Conservation (phyloP, 2,888 invertebrate genomes). For the Calliopum simillimum region DNA sequence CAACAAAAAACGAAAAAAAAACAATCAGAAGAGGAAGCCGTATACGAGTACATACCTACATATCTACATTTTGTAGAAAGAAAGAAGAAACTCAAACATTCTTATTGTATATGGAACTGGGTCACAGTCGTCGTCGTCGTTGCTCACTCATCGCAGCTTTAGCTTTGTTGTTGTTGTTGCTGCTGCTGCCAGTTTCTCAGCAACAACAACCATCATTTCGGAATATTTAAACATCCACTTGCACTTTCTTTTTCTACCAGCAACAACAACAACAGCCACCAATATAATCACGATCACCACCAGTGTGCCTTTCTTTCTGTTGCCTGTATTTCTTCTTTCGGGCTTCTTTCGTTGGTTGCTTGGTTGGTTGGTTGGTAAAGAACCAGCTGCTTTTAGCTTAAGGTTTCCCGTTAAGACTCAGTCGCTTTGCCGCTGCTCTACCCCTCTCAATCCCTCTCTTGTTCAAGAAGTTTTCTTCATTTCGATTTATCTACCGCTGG, state of each 20-base stretch:
- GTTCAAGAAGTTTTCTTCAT: too few species aligned
- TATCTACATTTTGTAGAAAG: neutral
- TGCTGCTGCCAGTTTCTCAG: slow-evolving; percentile 12
- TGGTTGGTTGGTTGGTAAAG: too few species aligned
- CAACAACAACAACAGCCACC: slow-evolving; percentile 12
- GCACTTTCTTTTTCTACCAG: slow-evolving; percentile 61
- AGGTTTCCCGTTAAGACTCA: neutral
- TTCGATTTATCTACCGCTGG: too few species aligned
- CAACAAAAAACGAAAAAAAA: too few species aligned
- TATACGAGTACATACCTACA: too few species aligned
- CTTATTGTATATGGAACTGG: slow-evolving; percentile 58
- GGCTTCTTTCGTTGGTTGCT: too few species aligned
- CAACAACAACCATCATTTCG: slow-evolving; percentile 52
- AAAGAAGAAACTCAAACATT: slow-evolving; percentile 50
- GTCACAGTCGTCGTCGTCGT: slow-evolving; percentile 45
- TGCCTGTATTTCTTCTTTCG: neutral
- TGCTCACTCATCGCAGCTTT: slow-evolving; percentile 8
- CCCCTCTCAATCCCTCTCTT: too few species aligned
- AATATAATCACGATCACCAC: neutral
- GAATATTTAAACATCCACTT: slow-evolving; percentile 66
- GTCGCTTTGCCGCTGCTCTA: neutral
- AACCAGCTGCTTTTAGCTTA: too few species aligned
- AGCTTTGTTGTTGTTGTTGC: neutral
- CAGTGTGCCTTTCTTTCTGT: too few species aligned
- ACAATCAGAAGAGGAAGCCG: too few species aligned